Conservation (phyloP, 2,113 vertebrate genomes). For the Scartelaos histophorus region DNA sequence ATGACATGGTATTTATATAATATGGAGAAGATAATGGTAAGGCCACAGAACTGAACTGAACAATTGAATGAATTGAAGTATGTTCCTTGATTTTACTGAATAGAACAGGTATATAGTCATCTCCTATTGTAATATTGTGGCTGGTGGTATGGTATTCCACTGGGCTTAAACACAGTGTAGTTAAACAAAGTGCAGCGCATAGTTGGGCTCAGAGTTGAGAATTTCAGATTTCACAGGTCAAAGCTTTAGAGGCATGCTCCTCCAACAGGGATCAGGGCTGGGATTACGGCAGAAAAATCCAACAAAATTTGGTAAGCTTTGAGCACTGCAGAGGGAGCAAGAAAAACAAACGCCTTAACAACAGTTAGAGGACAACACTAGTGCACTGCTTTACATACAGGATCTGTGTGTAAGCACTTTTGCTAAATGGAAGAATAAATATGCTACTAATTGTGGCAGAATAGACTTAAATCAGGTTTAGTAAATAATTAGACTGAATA, state of each 20-base stretch:
- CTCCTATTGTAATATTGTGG: not conserved
- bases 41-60: too few species aligned
- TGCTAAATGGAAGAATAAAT: not conserved
- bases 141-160: not conserved
- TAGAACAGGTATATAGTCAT: not conserved
- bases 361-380: constrained; percentile 6
- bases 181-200: constrained; percentile 37
- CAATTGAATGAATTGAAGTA: too few species aligned
- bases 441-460: not conserved
- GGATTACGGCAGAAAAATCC: constrained; percentile 71
- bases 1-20: too few species aligned
- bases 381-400: not conserved
- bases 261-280: constrained; percentile 65
- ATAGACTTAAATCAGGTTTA: not conserved
- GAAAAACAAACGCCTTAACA: not conserved
- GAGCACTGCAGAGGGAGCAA: constrained; percentile 31
- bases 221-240: constrained; percentile 78
- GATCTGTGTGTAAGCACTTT: not conserved
- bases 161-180: constrained; percentile 4
- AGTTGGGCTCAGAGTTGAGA: constrained; percentile 54
- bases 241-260: constrained; percentile 66
- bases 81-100: too few species aligned
- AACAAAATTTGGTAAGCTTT: constrained; percentile 50
- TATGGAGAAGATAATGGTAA: too few species aligned
- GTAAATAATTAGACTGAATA: not conserved